phyloP scores from a whole-genome alignment of 2,113 vertebrate genomes.

The Corynorhinus townsendii region DNA sequence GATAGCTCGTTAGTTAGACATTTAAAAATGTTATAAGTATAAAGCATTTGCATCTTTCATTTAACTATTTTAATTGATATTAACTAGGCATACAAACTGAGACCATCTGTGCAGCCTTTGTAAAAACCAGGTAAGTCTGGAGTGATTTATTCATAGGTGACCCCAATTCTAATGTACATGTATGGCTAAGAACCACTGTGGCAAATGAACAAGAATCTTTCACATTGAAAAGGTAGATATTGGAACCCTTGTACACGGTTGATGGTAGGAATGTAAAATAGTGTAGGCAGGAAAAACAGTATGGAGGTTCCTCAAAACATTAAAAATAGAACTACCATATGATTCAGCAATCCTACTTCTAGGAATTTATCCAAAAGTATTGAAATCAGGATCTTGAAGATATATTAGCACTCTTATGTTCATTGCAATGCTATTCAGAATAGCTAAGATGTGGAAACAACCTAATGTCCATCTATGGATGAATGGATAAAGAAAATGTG shows the following conservation, averaged over 20 bases:
- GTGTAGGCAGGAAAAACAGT: background rate
- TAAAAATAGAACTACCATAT: background rate
- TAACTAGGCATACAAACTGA: background rate
- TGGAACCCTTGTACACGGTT: background rate
- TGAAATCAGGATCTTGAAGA: background rate
- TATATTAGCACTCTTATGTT: background rate
- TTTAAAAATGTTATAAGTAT: background rate
- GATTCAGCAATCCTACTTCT: background rate
- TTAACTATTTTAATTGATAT: conserved; percentile 15
- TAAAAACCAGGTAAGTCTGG: background rate
- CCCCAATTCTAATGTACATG: background rate
- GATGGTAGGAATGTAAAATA: background rate
- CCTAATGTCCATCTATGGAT: background rate
- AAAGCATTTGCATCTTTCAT: background rate
- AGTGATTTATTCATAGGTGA: background rate
- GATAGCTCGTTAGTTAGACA: conserved; percentile 1
- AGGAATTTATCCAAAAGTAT: background rate
- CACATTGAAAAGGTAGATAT: background rate
- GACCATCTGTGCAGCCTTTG: background rate
- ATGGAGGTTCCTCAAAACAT: background rate
- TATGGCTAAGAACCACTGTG: background rate
- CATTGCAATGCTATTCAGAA: background rate
- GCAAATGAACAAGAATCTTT: background rate
- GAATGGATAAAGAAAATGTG: background rate
- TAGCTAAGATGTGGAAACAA: background rate